A percentile compares a stretch with the other conserved stretches of the same genome.
Conservation (phyloP, 2,797 vertebrate genomes). For the Alosa sapidissima region DNA sequence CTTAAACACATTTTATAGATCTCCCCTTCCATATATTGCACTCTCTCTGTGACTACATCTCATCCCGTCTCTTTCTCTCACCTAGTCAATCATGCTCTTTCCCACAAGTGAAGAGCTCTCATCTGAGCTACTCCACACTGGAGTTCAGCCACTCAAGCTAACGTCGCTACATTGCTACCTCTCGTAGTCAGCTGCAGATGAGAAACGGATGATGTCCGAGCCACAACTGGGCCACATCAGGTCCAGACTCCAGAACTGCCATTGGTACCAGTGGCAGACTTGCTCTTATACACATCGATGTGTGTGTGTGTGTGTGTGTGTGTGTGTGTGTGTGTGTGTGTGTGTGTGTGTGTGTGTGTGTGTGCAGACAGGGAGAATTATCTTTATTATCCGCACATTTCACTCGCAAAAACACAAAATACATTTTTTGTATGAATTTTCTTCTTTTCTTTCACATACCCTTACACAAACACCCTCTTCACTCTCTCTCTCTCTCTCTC, state of each 20-base stretch:
- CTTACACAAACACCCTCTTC: background rate
- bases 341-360: no score
- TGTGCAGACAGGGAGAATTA: background rate
- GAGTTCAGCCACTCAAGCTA: background rate
- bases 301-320: no score
- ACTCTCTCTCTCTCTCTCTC: background rate
- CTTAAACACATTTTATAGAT: background rate
- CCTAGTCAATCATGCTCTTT: background rate
- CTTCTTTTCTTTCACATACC: background rate
- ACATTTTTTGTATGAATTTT: background rate
- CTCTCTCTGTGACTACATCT: background rate
- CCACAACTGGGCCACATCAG: background rate
- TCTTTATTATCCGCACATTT: background rate
- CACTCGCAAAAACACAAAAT: no score
- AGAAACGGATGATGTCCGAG: background rate
- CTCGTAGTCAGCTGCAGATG: background rate
- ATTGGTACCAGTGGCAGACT: background rate
- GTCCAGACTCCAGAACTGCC: background rate
- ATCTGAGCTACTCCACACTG: background rate
- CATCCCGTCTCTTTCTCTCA: background rate
- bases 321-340: no score
- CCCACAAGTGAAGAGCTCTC: background rate
- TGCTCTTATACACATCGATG: background rate
- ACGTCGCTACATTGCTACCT: background rate
- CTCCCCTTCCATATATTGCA: background rate